Percentiles rank a stretch among this genome's conserved stretches.
phyloP scores from a whole-genome alignment of 2,797 vertebrate genomes.

The Amphiprion clarkii region DNA sequence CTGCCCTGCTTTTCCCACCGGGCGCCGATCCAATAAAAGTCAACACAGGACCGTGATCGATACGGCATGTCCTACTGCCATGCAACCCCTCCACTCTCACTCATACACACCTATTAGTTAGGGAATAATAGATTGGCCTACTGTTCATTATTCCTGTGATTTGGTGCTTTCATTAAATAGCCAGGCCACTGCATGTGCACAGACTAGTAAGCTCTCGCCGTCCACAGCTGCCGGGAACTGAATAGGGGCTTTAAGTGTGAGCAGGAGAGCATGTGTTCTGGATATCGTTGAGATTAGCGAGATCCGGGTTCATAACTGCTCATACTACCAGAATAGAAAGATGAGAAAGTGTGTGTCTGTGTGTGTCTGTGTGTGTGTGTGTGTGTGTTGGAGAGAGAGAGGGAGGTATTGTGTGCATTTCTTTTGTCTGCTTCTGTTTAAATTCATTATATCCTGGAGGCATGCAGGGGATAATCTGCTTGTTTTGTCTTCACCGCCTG shows the following conservation, averaged over 20 bases:
- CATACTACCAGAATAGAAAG: conserved; percentile 40
- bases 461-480: conserved; percentile 72
- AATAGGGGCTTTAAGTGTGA: conserved; percentile 60
- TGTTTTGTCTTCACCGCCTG: conserved; percentile 72
- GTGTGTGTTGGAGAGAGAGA: conserved; percentile 8
- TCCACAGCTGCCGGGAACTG: conserved; percentile 55
- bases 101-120: conserved; percentile 70
- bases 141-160: conserved; percentile 79
- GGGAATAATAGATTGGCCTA: conserved; percentile 77
- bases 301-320: conserved; percentile 61
- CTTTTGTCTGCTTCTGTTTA: conserved; percentile 64
- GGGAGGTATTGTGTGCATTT: conserved; percentile 50
- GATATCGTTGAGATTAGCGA: conserved; percentile 69
- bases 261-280: conserved; percentile 59
- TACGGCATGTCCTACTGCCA: conserved; percentile 64
- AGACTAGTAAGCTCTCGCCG: conserved; percentile 48
- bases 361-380: conserved; percentile 5
- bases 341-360: conserved; percentile 34
- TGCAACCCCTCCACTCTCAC: conserved; percentile 33
- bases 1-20: conserved; percentile 55
- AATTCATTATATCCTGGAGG: conserved; percentile 69
- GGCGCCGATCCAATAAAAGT: conserved; percentile 76
- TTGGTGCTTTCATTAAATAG: conserved; percentile 74
- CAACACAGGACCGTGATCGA: conserved; percentile 70
- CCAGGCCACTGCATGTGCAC: conserved; percentile 45